A percentile compares a stretch with the other conserved stretches of the same genome.
Evolutionary conservation across 2,797 vertebrate genomes (phyloP).

Genomic region (Bradypodion ventrale): DNA sequence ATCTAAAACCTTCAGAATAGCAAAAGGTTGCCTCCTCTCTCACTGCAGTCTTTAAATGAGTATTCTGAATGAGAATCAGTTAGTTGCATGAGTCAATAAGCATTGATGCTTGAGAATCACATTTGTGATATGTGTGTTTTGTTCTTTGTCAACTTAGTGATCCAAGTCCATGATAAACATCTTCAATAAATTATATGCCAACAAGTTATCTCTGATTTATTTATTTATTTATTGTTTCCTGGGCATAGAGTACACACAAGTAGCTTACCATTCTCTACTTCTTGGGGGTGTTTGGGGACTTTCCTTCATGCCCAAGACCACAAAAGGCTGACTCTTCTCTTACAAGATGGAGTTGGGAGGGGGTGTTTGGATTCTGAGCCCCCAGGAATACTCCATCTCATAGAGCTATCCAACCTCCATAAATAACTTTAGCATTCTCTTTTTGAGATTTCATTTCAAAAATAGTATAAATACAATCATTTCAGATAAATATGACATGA

Average conservation of each 20-base stretch:
- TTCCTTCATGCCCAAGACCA: too few relatives aligned
- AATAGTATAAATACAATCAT: neutral
- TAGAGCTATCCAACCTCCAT: too few relatives aligned
- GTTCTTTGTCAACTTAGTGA: neutral
- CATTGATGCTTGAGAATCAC: neutral
- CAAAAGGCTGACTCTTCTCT: too few relatives aligned
- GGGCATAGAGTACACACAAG: too few relatives aligned
- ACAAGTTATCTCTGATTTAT: neutral
- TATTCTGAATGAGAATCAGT: neutral
- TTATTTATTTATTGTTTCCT: neutral
- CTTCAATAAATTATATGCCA: neutral
- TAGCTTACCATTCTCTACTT: too few relatives aligned
- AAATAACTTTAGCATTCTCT: too few relatives aligned
- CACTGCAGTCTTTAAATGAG: neutral
- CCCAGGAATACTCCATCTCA: too few relatives aligned
- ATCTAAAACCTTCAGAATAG: neutral
- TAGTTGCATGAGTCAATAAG: slow-evolving; percentile 20
- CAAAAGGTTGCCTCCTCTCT: slow-evolving; percentile 9
- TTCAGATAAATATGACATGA: neutral
- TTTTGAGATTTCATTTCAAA: neutral
- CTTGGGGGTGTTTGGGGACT: too few relatives aligned
- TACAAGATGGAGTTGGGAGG: too few relatives aligned
- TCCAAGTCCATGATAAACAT: too few relatives aligned
- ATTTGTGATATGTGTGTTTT: neutral
- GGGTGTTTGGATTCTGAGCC: too few relatives aligned